Base-by-base conservation (phyloP, 2,888 invertebrate species). In the Drosophila paramelanica region DNA sequence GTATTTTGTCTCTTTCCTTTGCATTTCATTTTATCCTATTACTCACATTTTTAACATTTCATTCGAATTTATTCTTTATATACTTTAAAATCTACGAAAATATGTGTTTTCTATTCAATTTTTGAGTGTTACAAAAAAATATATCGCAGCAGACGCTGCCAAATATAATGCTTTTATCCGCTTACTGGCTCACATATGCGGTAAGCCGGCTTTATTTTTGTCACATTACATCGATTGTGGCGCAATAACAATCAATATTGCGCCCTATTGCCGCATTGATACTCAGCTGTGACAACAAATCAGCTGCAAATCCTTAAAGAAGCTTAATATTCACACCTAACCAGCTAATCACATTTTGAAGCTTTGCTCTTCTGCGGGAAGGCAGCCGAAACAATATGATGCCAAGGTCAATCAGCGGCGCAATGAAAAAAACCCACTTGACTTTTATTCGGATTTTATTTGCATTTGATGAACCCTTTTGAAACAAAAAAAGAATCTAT, bases 241-340 rank as follows among this genome's bases (percentile, higher is more conserved):
- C 23, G n/a, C 14, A 57, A 43, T 57, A 53, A 70, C 58, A 58
- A 55, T 55, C 68, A 55, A 52, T 73, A 56, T 51, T 53, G n/a
- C n/a, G 42, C 25, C 17, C 42, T 36, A 17, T 59, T 50, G 23
- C 14, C 11, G 27, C 11, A 49, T 42, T 52, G 56, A 56, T 52
- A 42, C 27, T 14, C 13, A 42, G 11, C 38, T 42, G 23, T 45
- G 45, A 39, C 31, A 39, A 58, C 58, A 68, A 59, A 77, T 61
- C 67, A 58, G 41, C 20, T 31, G 49, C 5, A 58, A 76, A 71
- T 45, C 77, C 41, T 27, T 1, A 58, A 78, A 78, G 66, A 70
- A 42, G 78, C 78, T 82, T 82, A 74, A 67, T 57, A 45, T 52
- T 53, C 42, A 51, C 81, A 77, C 81, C 73, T 67, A 45, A 50